phyloP scores from a whole-genome alignment of 1,140 invertebrate species.

The Pseudomyrmex flavicornis region DNA sequence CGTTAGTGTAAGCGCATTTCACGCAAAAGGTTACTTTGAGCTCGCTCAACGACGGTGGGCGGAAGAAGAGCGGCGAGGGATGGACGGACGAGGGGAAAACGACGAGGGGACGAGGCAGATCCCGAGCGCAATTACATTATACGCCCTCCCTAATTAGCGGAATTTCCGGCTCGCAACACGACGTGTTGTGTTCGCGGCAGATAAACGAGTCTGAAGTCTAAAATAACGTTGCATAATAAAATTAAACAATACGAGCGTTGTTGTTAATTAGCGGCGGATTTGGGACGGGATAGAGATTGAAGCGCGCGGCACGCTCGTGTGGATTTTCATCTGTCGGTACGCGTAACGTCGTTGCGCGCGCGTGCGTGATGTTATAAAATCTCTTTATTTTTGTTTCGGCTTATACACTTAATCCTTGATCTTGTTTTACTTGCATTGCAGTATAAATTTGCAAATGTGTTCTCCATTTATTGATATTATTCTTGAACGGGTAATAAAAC shows the following conservation, averaged over 20 bases:
- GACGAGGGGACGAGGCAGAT: slow-evolving; percentile 18
- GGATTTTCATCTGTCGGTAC: slow-evolving; percentile 23
- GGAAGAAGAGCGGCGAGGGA: background rate
- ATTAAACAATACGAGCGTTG: slow-evolving; percentile 59
- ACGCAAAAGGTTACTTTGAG: slow-evolving; percentile 62
- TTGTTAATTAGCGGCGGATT: slow-evolving; percentile 58
- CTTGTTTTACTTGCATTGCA: too few species aligned
- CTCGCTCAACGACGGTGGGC: slow-evolving; percentile 46
- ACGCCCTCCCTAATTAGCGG: slow-evolving; percentile 57
- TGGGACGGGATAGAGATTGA: slow-evolving; percentile 41
- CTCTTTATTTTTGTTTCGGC: background rate
- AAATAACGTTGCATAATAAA: slow-evolving; percentile 63
- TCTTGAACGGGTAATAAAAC: background rate
- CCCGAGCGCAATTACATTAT: slow-evolving; percentile 62
- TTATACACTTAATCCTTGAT: background rate
- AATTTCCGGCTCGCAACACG: slow-evolving; percentile 60
- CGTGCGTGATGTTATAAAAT: slow-evolving; percentile 8
- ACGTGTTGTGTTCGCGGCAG: slow-evolving; percentile 49
- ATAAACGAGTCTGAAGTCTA: slow-evolving; percentile 62
- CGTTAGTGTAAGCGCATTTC: slow-evolving; percentile 57
- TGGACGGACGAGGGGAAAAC: background rate
- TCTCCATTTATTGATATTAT: too few species aligned
- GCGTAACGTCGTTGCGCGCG: background rate
- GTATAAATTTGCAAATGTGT: too few species aligned
- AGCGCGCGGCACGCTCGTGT: background rate